phyloP scores from a whole-genome alignment of 2,888 invertebrate species.

The Macrosiphum euphorbiae region DNA sequence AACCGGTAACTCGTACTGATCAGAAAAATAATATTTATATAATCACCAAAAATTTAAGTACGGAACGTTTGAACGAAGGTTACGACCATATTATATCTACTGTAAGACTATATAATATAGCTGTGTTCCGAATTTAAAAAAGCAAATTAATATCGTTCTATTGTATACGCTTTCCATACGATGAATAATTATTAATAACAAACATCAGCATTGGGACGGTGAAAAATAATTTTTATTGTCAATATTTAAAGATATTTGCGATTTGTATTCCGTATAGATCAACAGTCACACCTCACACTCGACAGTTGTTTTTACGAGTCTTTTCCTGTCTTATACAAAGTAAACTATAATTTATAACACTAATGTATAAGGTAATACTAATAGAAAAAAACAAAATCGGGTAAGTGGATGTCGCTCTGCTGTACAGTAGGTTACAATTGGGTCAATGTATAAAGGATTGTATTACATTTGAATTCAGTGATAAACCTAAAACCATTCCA shows the following conservation, averaged over 20 bases:
- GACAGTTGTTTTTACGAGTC: background rate
- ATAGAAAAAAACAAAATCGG: background rate
- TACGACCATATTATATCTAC: background rate
- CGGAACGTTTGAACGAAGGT: slow-evolving; percentile 26
- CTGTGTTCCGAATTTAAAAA: slow-evolving; percentile 2
- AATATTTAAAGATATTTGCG: slow-evolving; percentile 22
- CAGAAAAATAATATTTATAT: slow-evolving; percentile 1
- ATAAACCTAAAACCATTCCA: too few species aligned
- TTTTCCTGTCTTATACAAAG: slow-evolving; percentile 29
- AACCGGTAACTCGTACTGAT: background rate
- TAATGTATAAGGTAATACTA: background rate
- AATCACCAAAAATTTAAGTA: background rate
- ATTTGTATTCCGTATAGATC: slow-evolving; percentile 4
- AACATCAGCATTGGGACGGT: background rate
- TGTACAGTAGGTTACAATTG: too few species aligned
- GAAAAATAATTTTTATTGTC: slow-evolving; percentile 38
- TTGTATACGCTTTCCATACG: background rate
- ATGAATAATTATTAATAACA: background rate
- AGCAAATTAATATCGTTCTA: slow-evolving; percentile 17
- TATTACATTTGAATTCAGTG: too few species aligned
- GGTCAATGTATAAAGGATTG: too few species aligned
- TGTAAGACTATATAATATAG: background rate
- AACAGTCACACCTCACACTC: background rate
- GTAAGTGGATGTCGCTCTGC: too few species aligned
- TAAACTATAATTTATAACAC: background rate